Conservation (phyloP, 2,888 invertebrate species). For the Augiades crinisus region DNA sequence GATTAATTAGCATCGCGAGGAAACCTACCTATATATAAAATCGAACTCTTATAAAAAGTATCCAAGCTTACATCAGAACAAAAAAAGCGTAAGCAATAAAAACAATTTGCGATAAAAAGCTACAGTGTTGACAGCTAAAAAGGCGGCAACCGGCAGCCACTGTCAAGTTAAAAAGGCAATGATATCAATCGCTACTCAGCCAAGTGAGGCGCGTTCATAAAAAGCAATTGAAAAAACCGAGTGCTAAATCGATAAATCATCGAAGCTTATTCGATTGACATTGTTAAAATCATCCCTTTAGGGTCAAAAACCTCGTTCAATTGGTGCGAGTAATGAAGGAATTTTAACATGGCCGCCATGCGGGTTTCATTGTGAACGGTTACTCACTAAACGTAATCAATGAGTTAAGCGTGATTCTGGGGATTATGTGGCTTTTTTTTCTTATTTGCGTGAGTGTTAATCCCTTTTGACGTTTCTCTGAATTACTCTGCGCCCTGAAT, state of each 20-base stretch:
- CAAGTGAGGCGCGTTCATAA: conserved; percentile 22
- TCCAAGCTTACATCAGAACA: not conserved
- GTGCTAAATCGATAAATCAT: conserved; percentile 38
- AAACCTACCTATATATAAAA: too few relatives aligned
- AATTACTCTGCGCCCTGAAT: conserved; percentile 5
- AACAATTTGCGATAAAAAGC: conserved; percentile 14
- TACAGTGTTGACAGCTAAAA: conserved; percentile 17
- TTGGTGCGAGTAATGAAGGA: conserved; percentile 57
- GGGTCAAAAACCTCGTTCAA: conserved; percentile 66
- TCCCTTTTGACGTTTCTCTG: conserved; percentile 21
- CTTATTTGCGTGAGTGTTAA: conserved; percentile 4
- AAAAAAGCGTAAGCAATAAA: conserved; percentile 6
- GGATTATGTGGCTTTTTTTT: conserved; percentile 26
- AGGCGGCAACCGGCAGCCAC: conserved; percentile 23
- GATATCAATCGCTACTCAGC: conserved; percentile 27
- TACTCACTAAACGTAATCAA: conserved; percentile 38
- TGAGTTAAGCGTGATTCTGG: conserved; percentile 31
- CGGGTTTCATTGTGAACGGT: conserved; percentile 51
- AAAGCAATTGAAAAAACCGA: conserved; percentile 21
- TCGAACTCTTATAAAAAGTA: too few relatives aligned
- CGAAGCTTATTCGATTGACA: conserved; percentile 40
- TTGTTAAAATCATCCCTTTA: conserved; percentile 58
- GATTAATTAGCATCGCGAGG: too few relatives aligned
- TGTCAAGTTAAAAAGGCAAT: conserved; percentile 27
- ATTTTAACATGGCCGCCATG: conserved; percentile 51